Evolutionary conservation across 2,113 vertebrate species (phyloP).

Genomic region (Notarius quadriscutis): DNA sequence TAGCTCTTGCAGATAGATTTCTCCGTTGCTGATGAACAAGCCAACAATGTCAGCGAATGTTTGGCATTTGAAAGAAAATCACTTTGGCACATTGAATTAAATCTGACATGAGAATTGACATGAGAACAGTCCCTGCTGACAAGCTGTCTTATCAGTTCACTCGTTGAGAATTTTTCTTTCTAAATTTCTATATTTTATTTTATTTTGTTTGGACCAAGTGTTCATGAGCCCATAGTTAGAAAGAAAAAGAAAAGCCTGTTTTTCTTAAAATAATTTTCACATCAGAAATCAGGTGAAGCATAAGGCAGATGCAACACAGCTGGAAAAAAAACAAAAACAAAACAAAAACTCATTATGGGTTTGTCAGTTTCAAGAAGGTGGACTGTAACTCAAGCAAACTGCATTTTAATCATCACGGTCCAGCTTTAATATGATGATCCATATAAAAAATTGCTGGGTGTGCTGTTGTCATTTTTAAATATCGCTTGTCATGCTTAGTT

Average conservation of each 20-base stretch:
- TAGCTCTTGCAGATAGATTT: constrained; percentile 1
- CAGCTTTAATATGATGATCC: background rate
- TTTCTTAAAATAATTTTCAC: background rate
- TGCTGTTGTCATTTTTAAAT: background rate
- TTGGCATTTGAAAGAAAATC: background rate
- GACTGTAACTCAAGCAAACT: background rate
- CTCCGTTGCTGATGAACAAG: background rate
- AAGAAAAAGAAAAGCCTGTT: background rate
- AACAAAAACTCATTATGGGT: background rate
- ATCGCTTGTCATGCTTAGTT: background rate
- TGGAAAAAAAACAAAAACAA: background rate
- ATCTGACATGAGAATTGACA: background rate
- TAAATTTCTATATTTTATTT: background rate
- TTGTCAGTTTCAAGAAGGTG: background rate
- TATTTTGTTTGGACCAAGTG: background rate
- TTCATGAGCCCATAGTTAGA: background rate
- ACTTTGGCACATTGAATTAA: background rate
- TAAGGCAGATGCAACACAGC: background rate
- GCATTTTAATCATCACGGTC: background rate
- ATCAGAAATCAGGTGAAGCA: background rate
- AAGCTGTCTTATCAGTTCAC: background rate
- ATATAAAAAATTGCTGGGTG: background rate
- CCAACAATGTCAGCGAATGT: background rate
- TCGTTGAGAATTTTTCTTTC: background rate
- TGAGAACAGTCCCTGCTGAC: background rate